These are phyloP conservation scores for Gorsachius magnificus DNA, from an alignment of 2,797 vertebrate species.

Conservation along the genomic window DNA sequence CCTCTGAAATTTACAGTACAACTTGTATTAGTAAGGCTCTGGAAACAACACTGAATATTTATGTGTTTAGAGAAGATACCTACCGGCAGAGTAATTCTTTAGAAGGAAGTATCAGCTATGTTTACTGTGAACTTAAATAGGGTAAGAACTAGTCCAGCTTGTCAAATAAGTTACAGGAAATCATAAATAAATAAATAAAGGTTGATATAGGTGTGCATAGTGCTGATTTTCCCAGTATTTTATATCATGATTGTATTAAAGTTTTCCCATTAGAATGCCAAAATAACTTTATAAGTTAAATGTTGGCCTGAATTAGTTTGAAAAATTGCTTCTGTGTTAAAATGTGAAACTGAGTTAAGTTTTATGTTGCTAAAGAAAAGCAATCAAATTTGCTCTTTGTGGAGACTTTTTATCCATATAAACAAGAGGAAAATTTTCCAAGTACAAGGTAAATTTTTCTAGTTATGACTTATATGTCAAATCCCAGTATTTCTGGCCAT, in stretches of 20 bases:
- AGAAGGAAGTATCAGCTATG: background rate
- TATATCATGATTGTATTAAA: background rate
- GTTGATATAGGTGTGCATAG: background rate
- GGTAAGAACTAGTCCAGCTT: background rate
- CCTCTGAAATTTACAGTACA: background rate
- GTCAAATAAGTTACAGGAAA: background rate
- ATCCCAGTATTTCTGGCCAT: background rate
- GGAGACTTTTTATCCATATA: background rate
- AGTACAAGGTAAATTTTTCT: background rate
- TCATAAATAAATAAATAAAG: background rate
- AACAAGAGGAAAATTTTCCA: background rate
- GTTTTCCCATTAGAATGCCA: background rate
- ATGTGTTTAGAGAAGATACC: background rate
- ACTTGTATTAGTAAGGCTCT: background rate
- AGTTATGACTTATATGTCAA: background rate
- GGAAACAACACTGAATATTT: background rate
- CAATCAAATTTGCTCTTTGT: background rate
- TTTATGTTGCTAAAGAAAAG: background rate
- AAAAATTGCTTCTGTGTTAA: background rate
- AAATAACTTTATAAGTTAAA: background rate
- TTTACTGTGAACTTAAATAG: background rate
- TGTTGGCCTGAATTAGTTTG: background rate
- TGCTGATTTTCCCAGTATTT: background rate
- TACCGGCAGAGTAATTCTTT: background rate
- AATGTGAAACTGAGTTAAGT: background rate